These are phyloP conservation scores for Nymphalis c-album DNA, from an alignment of 2,888 invertebrate species.

Conservation along the genomic window DNA sequence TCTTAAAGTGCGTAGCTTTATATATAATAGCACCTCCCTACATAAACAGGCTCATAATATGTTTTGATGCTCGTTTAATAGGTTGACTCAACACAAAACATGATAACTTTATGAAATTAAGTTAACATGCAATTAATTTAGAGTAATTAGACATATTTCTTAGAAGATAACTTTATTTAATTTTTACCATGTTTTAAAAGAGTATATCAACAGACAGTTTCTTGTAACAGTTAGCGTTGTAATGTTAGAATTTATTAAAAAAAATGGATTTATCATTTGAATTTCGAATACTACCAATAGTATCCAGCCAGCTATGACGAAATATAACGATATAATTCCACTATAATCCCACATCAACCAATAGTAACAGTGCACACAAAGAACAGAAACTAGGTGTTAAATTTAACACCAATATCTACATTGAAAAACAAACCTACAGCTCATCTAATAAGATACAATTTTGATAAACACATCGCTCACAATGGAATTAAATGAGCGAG, in stretches of 20 bases:
- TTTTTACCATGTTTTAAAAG: too few relatives aligned
- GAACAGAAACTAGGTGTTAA: constrained; percentile 69
- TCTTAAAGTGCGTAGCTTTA: neutral
- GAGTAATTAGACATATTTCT: too few relatives aligned
- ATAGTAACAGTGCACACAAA: constrained; percentile 57
- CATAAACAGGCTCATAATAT: too few relatives aligned
- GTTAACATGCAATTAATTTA: too few relatives aligned
- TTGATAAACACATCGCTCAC: constrained; percentile 25
- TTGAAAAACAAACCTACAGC: constrained; percentile 38
- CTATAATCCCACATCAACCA: constrained; percentile 51
- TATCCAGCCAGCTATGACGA: constrained; percentile 14
- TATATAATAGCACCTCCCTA: neutral
- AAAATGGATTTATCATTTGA: constrained; percentile 1
- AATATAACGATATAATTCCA: constrained; percentile 33
- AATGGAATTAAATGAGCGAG: constrained; percentile 29
- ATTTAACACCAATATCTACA: constrained; percentile 63
- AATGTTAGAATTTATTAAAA: neutral
- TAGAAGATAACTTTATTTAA: too few relatives aligned
- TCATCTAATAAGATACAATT: constrained; percentile 31
- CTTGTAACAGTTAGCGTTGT: neutral
- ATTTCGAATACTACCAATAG: constrained; percentile 12
- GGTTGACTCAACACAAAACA: too few relatives aligned
- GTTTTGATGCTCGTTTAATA: too few relatives aligned
- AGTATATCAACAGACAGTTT: too few relatives aligned
- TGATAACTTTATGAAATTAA: too few relatives aligned